These are phyloP conservation scores for Formica exsecta DNA, from an alignment of 1,140 invertebrate species.

Conservation along the genomic window DNA sequence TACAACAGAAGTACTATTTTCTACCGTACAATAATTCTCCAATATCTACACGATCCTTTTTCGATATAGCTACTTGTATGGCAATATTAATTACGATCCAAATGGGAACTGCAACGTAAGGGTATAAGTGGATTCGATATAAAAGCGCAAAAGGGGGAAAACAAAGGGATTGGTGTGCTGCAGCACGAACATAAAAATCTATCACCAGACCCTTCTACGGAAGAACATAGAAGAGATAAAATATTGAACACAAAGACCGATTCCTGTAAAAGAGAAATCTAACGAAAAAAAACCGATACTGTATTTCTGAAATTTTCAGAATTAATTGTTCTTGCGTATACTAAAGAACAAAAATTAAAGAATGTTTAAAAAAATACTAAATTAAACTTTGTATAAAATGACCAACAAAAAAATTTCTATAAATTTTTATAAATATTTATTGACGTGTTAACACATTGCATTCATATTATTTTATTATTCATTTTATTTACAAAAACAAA, in stretches of 20 bases:
- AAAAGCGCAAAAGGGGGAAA: slow-evolving; percentile 51
- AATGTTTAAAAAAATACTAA: too few relatives aligned
- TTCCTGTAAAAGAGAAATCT: slow-evolving; percentile 21
- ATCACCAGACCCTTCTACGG: slow-evolving; percentile 78
- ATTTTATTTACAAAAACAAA: not conserved
- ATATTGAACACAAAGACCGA: slow-evolving; percentile 29
- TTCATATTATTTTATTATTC: not conserved
- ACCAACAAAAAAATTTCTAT: not conserved
- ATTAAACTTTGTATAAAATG: too few relatives aligned
- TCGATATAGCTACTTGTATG: slow-evolving; percentile 54
- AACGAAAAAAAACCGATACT: not conserved
- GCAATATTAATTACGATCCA: slow-evolving; percentile 58
- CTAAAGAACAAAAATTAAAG: not conserved
- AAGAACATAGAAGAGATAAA: slow-evolving; percentile 63
- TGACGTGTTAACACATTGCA: not conserved
- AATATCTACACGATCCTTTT: slow-evolving; percentile 55
- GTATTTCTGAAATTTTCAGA: not conserved
- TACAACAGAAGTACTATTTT: slow-evolving; percentile 33
- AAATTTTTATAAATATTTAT: not conserved
- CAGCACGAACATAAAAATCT: slow-evolving; percentile 80
- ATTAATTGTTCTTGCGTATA: not conserved
- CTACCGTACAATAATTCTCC: slow-evolving; percentile 39
- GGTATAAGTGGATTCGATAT: slow-evolving; percentile 58
- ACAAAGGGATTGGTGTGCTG: slow-evolving; percentile 67
- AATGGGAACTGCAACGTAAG: slow-evolving; percentile 47